Percentiles rank a stretch among this genome's conserved stretches.
These are phyloP conservation scores for Pionites leucogaster DNA, from an alignment of 2,113 vertebrate species.

Conservation along the genomic window DNA sequence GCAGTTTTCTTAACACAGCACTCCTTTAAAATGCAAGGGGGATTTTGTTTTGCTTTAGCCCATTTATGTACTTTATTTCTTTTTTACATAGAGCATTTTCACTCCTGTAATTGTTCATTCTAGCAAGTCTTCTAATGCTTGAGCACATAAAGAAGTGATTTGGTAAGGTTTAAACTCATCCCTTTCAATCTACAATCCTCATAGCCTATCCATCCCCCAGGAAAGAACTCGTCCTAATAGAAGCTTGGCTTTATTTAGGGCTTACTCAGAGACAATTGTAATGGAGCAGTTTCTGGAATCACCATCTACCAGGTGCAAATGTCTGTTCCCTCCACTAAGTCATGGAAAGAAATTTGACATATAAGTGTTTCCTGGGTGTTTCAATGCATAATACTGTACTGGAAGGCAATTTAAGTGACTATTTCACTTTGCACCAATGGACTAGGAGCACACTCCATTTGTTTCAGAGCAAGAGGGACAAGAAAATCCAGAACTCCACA, in stretches of 20 bases:
- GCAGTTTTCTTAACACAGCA: not conserved
- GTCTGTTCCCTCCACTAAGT: not conserved
- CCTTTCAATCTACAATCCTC: not conserved
- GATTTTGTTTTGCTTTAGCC: conserved; percentile 30
- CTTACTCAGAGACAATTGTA: not conserved
- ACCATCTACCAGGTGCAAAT: not conserved
- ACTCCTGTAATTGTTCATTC: not conserved
- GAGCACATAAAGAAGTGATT: not conserved
- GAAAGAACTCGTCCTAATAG: not conserved
- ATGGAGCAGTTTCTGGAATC: not conserved
- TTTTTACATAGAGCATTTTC: not conserved
- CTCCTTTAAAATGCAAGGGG: not conserved
- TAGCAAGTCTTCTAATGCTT: not conserved
- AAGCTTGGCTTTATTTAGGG: not conserved
- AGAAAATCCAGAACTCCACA: not conserved
- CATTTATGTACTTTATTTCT: not conserved
- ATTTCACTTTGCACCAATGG: not conserved
- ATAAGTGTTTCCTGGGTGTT: not conserved
- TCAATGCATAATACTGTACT: not conserved
- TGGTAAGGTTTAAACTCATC: not conserved
- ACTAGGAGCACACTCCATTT: not conserved
- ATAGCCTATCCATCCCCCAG: not conserved
- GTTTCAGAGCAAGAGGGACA: not conserved
- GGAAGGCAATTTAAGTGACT: not conserved
- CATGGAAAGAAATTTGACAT: not conserved